These are phyloP conservation scores for Corythornis cristatus DNA, from an alignment of 2,113 vertebrate species.

Conservation along the genomic window DNA sequence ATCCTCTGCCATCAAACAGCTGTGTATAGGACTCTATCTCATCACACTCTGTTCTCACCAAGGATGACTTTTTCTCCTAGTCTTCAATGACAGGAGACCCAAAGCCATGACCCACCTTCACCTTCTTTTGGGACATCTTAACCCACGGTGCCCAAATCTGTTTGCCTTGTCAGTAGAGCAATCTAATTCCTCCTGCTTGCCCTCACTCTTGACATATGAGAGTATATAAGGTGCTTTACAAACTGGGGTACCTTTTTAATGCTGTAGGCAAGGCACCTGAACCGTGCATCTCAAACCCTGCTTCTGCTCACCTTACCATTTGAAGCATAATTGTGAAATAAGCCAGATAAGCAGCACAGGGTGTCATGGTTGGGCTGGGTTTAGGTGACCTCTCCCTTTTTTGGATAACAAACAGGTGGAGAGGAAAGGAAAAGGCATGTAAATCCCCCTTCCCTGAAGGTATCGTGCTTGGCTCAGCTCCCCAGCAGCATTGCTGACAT, in stretches of 20 bases:
- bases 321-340: constrained; percentile 8
- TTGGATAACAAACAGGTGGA: background rate
- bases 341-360: background rate
- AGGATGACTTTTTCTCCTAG: background rate
- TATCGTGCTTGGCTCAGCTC: background rate
- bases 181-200: background rate
- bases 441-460: background rate
- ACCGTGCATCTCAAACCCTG: rapidly evolving
- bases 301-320: background rate
- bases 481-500: background rate
- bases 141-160: rapidly evolving
- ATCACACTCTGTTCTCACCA: background rate
- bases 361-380: background rate
- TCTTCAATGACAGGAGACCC: background rate
- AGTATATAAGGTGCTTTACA: background rate
- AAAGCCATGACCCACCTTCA: background rate
- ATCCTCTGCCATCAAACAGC: background rate
- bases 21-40: background rate
- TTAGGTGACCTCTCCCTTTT: background rate
- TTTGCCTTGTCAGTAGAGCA: background rate
- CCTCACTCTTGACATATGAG: background rate
- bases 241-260: background rate
- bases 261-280: background rate
- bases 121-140: background rate
- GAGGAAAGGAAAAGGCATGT: background rate